These are phyloP conservation scores for Meandrina meandrites DNA, from an alignment of 92 coral and sea anemone genomes.

Conservation along the genomic window DNA sequence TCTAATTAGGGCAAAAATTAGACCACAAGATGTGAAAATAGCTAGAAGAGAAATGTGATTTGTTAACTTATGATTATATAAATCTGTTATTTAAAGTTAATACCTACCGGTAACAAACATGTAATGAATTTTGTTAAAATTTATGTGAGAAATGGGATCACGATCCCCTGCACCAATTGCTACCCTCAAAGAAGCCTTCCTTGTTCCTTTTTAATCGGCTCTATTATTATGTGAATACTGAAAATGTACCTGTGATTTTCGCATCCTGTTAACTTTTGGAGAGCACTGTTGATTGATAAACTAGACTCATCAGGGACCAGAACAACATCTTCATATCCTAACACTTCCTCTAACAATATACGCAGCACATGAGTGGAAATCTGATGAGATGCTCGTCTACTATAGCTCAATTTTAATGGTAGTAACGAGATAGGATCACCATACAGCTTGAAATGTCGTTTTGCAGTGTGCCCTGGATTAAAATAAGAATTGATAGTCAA, in stretches of 20 bases:
- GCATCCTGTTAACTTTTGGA: slow-evolving; percentile 56
- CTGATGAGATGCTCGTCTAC: slow-evolving; percentile 75
- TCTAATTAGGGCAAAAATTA: no score
- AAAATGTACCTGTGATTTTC: slow-evolving; percentile 19
- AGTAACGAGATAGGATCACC: slow-evolving; percentile 33
- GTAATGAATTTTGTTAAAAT: no score
- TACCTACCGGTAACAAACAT: no score
- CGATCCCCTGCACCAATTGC: no score
- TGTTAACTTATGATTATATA: no score
- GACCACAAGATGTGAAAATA: no score
- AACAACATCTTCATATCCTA: slow-evolving; percentile 74
- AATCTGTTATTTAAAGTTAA: no score
- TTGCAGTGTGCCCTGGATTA: slow-evolving; percentile 41
- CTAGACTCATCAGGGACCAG: slow-evolving; percentile 58
- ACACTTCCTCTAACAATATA: slow-evolving; percentile 71
- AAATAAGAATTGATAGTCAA: background rate
- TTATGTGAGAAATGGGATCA: no score
- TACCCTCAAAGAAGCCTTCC: no score
- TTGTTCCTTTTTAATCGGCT: background rate
- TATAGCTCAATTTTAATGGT: slow-evolving; percentile 69
- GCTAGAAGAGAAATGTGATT: no score
- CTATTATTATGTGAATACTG: background rate
- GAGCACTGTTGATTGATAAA: slow-evolving; percentile 28
- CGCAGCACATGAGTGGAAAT: slow-evolving; percentile 68
- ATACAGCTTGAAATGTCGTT: slow-evolving; percentile 67